phyloP scores from a whole-genome alignment of 2,888 invertebrate species.

The Dynastes hyllus region DNA sequence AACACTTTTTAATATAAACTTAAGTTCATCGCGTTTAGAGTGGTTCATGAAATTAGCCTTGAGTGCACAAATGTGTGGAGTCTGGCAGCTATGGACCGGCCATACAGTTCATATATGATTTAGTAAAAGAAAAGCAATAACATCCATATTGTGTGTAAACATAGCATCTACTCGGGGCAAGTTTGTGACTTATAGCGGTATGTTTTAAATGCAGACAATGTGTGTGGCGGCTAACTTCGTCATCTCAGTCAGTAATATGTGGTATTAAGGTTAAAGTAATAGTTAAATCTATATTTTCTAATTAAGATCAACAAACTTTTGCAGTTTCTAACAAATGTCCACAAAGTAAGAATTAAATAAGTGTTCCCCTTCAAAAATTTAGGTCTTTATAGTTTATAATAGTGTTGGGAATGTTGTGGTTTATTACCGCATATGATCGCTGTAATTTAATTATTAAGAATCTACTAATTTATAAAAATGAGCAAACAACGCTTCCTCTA shows the following conservation, averaged over 20 bases:
- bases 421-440: no score
- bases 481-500: no score
- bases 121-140: constrained; percentile 65
- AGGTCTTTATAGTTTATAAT: no score
- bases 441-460: no score
- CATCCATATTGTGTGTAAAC: constrained; percentile 56
- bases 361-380: no score
- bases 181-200: constrained; percentile 44
- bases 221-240: constrained; percentile 75
- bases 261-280: constrained; percentile 51
- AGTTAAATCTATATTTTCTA: neutral
- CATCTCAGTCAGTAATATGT: constrained; percentile 56
- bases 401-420: no score
- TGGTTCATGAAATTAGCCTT: constrained; percentile 66
- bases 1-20: constrained; percentile 20
- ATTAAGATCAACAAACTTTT: no score
- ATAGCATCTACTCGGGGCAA: constrained; percentile 49
- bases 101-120: constrained; percentile 66
- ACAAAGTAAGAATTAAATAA: no score
- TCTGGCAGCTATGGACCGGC: constrained; percentile 69
- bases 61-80: constrained; percentile 72
- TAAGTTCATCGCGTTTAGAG: constrained; percentile 57
- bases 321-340: no score
- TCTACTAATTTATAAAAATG: no score
- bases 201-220: constrained; percentile 76